Evolutionary conservation across 2,113 vertebrate species (phyloP), one percentile per base, ranked within the genome.

Genomic region (Zeus faber): DNA sequence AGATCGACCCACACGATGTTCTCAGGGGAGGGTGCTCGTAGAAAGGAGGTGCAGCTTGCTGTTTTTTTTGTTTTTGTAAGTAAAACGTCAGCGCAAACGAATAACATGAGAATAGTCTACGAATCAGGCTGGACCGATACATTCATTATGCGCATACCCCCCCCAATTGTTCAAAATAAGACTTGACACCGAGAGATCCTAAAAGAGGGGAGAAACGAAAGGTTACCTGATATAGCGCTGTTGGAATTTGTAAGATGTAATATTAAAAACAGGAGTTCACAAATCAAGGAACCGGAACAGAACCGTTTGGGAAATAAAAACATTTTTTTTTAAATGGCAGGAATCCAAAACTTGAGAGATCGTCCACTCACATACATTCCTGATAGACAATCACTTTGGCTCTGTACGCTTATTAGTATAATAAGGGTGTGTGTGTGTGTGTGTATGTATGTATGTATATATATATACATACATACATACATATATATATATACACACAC

Each of bases 111-210:
- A 81, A 68, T 22, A 74, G 76, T 58, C 51, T 49, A 74, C 41
- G 80, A 79, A 83, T 78, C 49, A 86, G 74, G 73, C 78, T 85
- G 75, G 74, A 85, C 70, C 43, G 63, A 83, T 90, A 89, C 89
- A 89, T 89, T 89, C 88, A 85, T 80, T 65, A 69, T 83, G 81
- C 87, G 85, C 82, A 69, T 77, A 65, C 74, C 79, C 62, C 69
- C 77, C 64, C 52, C 49, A 55, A 50, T 70, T 57, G 70, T 60
- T 13, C 11, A 79, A 74, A 54, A 57, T 71, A 81, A 83, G 74
- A 79, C 73, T 59, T 49, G 58, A 45, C 52, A 39, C n/a, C n/a
- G 67, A 45, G 68, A 41, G 64, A 57, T 62, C 51, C 26, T 16
- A 6, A 29, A 49, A 57, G 4, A 2, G 17, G 35, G 24, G 46